phyloP scores from a whole-genome alignment of 2,888 invertebrate species.

The Drosophila flavopinicola region DNA sequence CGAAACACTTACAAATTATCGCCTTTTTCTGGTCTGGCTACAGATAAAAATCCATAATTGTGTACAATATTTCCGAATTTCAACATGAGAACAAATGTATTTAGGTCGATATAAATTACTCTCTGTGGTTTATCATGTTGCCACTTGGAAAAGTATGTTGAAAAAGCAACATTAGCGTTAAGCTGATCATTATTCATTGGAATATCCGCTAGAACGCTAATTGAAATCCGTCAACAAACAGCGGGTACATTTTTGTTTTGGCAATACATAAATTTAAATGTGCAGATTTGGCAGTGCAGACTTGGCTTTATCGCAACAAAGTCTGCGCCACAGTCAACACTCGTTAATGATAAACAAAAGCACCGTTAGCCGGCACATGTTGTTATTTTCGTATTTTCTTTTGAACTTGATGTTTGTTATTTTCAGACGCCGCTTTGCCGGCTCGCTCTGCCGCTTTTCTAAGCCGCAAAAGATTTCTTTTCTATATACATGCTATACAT shows the following conservation, averaged over 20 bases:
- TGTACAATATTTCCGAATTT: not conserved
- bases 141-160: slow-evolving; percentile 27
- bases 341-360: slow-evolving; percentile 57
- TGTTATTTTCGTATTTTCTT: slow-evolving; percentile 31
- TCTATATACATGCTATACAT: slow-evolving; percentile 16
- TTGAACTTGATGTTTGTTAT: slow-evolving; percentile 27
- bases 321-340: slow-evolving; percentile 32
- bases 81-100: not conserved
- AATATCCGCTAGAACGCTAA: slow-evolving; percentile 33
- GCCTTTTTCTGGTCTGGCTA: no score
- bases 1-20: no score
- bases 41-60: no score
- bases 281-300: not conserved
- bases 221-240: slow-evolving; percentile 26
- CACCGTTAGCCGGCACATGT: slow-evolving; percentile 61
- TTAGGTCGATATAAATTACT: slow-evolving; percentile 8
- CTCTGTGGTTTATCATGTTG: not conserved
- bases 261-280: not conserved
- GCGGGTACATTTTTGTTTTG: slow-evolving; percentile 5
- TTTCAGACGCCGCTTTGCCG: slow-evolving; percentile 31
- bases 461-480: slow-evolving; percentile 51
- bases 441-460: slow-evolving; percentile 54
- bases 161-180: slow-evolving; percentile 14
- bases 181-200: slow-evolving; percentile 33
- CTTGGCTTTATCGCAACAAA: slow-evolving; percentile 1